Evolutionary conservation across 2,113 vertebrate genomes (phyloP), one percentile per base, ranked within the genome.

Genomic region (Heterochromis multidens): DNA sequence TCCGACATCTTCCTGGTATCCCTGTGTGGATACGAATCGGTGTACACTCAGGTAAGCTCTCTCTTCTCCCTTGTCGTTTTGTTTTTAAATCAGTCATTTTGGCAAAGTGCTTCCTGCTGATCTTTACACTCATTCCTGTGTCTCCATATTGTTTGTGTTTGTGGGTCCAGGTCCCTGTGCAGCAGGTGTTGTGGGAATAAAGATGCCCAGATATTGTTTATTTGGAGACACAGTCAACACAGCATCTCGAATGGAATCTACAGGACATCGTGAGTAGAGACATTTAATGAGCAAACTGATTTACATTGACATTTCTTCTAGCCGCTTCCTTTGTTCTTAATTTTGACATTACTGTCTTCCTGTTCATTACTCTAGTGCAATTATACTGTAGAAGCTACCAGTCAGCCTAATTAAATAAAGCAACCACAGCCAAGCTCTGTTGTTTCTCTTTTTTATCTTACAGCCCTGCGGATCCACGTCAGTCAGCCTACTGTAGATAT

Each of bases 1-100:
- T 99, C 43, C 94, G 95, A 61, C 98, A 99, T 87, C 96, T 99
- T 79, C 98, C 98, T 0, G 97, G 97, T 3, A 96, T 99, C 86
- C 97, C 99, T 12, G 94, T 99, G 82, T 99, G 99, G 98, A 99
- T 99, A 89, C 97, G 99, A 63, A 99, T 99, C 54, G 99, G 99
- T 33, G 95, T 99, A 59, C 98, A 99, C 91, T 99, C 99, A 91
- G 99, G 99, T 99, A 96, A 16, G 23, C 5, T 0, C 1, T n/a
- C 27, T 16, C 1, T 52, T 19, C 46, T 25, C 23, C 33, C 23
- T 52, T n/a, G 11, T 62, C 35, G 17, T 11, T 49, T 7, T 31
- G 21, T 31, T 52, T 74, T 52, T 31, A 31, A n/a, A 52, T 4
- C 54, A 12, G 27, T 74, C 46, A 2, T 54, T 74, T 54, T n/a